These are phyloP conservation scores for Ciona savignyi DNA, from an alignment of 23 tunicate genomes.

Conservation along the genomic window DNA sequence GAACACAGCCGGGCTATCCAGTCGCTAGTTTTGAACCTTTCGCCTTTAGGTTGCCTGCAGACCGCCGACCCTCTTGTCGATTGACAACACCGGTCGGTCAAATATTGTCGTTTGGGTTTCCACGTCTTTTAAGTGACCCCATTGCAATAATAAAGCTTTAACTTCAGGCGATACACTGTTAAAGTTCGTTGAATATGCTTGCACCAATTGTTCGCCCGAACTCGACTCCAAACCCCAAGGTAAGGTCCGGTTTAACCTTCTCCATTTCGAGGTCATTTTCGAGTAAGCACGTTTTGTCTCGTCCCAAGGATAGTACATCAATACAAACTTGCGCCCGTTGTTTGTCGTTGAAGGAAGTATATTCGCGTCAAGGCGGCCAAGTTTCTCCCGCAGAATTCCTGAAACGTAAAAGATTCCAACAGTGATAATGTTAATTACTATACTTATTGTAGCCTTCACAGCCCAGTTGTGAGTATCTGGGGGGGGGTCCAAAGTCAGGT, in stretches of 20 bases:
- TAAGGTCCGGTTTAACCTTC: slow-evolving; percentile 23
- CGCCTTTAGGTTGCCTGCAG: too few species aligned
- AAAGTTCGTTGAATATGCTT: not conserved
- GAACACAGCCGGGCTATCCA: too few species aligned
- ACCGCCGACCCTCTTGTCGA: too few species aligned
- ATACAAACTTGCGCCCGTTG: slow-evolving; percentile 6
- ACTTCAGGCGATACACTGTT: not conserved
- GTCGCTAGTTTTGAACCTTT: too few species aligned
- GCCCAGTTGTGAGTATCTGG: too few species aligned
- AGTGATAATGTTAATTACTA: too few species aligned
- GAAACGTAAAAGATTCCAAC: not conserved
- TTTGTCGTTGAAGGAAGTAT: slow-evolving; percentile 30
- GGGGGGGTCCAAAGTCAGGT: too few species aligned
- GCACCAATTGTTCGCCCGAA: not conserved
- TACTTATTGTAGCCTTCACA: too few species aligned
- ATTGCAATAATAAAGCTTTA: not conserved
- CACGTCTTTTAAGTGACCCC: not conserved
- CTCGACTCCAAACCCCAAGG: slow-evolving; percentile 9
- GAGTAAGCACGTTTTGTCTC: slow-evolving; percentile 8
- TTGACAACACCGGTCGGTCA: too few species aligned
- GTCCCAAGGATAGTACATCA: slow-evolving; percentile 79
- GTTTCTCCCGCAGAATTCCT: slow-evolving; percentile 60
- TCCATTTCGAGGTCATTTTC: slow-evolving; percentile 47
- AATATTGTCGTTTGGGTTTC: too few species aligned
- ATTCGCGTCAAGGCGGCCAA: slow-evolving; percentile 26